These are phyloP conservation scores for Lates japonicus DNA, from an alignment of 2,797 vertebrate species.

Conservation along the genomic window DNA sequence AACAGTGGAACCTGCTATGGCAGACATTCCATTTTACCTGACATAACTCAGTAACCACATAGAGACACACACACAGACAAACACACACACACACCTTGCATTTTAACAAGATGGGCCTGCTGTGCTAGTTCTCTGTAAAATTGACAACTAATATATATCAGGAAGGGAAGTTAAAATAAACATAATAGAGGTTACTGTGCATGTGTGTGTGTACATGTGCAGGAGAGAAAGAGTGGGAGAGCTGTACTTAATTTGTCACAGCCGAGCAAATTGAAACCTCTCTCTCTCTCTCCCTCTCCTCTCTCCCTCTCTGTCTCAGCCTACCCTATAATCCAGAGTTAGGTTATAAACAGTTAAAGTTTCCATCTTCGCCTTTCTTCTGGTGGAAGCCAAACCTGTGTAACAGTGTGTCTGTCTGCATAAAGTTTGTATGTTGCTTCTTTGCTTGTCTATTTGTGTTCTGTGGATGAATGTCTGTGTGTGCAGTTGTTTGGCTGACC, in stretches of 20 bases:
- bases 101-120: constrained; percentile 72
- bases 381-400: constrained; percentile 82
- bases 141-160: constrained; percentile 70
- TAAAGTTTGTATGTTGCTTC: constrained; percentile 33
- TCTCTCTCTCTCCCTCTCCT: constrained; percentile 13
- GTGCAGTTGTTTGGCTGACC: constrained; percentile 45
- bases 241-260: constrained; percentile 81
- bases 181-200: constrained; percentile 61
- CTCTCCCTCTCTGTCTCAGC: constrained; percentile 31
- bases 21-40: constrained; percentile 44
- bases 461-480: constrained; percentile 20
- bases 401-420: constrained; percentile 50
- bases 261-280: constrained; percentile 73
- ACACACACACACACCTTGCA: constrained; percentile 20
- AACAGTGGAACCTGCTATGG: constrained; percentile 35
- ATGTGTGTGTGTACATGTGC: constrained; percentile 21
- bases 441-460: constrained; percentile 53
- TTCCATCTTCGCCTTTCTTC: constrained; percentile 75
- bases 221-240: constrained; percentile 37
- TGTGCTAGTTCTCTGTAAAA: constrained; percentile 73
- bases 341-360: constrained; percentile 85
- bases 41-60: constrained; percentile 18
- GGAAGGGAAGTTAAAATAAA: constrained; percentile 69
- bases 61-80: not conserved
- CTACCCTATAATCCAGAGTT: constrained; percentile 86